Evolutionary conservation across 2,113 vertebrate species (phyloP), one percentile per base, ranked within the genome.

Genomic region (Callocephalon fimbriatum): DNA sequence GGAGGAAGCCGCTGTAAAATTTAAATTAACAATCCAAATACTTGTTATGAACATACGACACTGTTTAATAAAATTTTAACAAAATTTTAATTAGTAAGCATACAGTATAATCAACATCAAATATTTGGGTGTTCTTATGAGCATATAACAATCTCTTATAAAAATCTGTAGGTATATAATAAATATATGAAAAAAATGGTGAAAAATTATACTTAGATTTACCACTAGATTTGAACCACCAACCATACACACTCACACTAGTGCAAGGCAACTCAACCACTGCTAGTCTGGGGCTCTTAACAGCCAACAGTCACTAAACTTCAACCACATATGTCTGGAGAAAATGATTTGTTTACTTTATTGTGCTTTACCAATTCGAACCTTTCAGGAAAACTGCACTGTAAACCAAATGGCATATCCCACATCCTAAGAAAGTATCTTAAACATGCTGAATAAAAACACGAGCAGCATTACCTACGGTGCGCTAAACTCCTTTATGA

Each of bases 341-440:
- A 86, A 94, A 89, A 94, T 53, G 1, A 75, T 81, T 77, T 94
- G 42, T 86, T 93, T 92, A 73, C 67, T 89, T 95, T 85, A 82
- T 25, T 71, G 45, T 88, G 42, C 86, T 92, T 67, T 93, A 96
- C 78, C 63, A 86, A 42, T 40, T 76, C 53, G 61, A 83, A 32
- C 54, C 56, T 88, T 89, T 67, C 86, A 86, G 61, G 38, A 94
- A 91, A 97, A 88, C 71, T 84, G 72, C 53, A 81, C 51, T 72
- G 56, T 45, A 92, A 95, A 85, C 44, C 5, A 22, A 91, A 94
- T 27, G 53, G 78, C 45, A n/a, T 62, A 67, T 72, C 44, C 76
- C 89, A 87, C 86, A 85, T 84, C 76, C 91, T 87, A 80, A 59
- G 37, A 81, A 82, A 97, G 58, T 53, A 85, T 72, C 86, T 73